These are phyloP conservation scores for Lasioglossum baleicum DNA, from an alignment of 1,140 invertebrate genomes.

Conservation along the genomic window DNA sequence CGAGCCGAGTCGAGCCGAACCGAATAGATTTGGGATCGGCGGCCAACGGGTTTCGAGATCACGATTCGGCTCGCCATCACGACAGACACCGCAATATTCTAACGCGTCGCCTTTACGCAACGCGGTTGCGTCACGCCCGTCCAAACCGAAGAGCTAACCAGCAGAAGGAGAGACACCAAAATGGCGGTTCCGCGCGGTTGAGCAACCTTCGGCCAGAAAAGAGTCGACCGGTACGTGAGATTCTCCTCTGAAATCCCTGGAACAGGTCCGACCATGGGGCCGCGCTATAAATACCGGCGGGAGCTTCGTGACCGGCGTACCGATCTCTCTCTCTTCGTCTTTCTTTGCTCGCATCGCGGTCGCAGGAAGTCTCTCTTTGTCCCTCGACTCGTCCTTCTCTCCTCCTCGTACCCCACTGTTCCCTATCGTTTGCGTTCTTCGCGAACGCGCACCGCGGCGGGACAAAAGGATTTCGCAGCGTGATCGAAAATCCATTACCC, in stretches of 20 bases:
- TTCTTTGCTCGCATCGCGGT: constrained; percentile 3
- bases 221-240: constrained; percentile 57
- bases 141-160: constrained; percentile 18
- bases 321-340: constrained; percentile 47
- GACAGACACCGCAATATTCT: constrained; percentile 17
- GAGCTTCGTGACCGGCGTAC: constrained; percentile 63
- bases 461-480: too few species aligned
- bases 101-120: constrained; percentile 61
- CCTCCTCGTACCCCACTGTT: background rate
- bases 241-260: constrained; percentile 68
- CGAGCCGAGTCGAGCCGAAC: constrained; percentile 17
- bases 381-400: background rate
- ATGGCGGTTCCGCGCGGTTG: constrained; percentile 66
- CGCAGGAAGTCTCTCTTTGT: background rate
- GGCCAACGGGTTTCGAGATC: constrained; percentile 11
- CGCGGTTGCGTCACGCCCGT: constrained; percentile 62
- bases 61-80: background rate
- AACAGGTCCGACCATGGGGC: constrained; percentile 51
- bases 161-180: constrained; percentile 54
- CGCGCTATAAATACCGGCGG: constrained; percentile 58
- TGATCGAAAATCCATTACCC: too few species aligned
- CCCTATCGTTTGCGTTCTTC: background rate
- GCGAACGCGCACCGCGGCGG: too few species aligned
- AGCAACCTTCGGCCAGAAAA: constrained; percentile 67
- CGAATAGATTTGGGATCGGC: constrained; percentile 2